Percentiles rank a stretch among this genome's conserved stretches.
These are phyloP conservation scores for Camptogramma bilineatum DNA, from an alignment of 2,888 invertebrate species.

Conservation along the genomic window DNA sequence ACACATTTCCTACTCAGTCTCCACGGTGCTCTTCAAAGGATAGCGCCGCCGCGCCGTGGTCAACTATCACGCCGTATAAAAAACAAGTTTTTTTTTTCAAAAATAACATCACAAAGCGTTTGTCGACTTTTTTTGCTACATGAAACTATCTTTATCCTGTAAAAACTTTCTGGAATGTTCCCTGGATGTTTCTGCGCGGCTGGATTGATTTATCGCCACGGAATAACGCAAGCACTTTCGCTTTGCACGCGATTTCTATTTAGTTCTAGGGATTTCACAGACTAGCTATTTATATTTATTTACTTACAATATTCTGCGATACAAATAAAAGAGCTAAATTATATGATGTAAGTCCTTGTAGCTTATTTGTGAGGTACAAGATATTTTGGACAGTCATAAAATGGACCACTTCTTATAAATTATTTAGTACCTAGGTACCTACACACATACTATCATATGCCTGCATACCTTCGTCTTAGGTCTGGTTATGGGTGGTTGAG, in stretches of 20 bases:
- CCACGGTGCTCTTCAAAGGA: too few species aligned
- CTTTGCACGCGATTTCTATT: conserved; percentile 31
- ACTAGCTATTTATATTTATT: too few species aligned
- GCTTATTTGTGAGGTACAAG: not conserved
- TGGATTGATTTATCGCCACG: conserved; percentile 58
- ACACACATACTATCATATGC: too few species aligned
- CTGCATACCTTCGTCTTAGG: too few species aligned
- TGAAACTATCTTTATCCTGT: conserved; percentile 46
- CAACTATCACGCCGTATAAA: too few species aligned
- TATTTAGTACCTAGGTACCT: too few species aligned
- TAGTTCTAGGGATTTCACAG: conserved; percentile 22
- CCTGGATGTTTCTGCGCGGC: conserved; percentile 49
- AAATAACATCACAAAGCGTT: conserved; percentile 17
- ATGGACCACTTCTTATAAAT: too few species aligned
- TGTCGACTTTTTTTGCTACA: conserved; percentile 21
- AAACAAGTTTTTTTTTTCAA: not conserved
- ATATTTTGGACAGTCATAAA: too few species aligned
- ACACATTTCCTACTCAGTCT: too few species aligned
- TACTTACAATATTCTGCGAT: conserved; percentile 17
- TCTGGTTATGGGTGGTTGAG: too few species aligned
- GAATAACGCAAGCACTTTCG: conserved; percentile 48
- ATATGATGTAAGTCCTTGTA: not conserved
- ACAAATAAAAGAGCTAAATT: not conserved
- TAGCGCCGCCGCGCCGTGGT: too few species aligned
- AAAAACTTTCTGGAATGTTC: conserved; percentile 55